A percentile compares a stretch with the other conserved stretches of the same genome.
These are phyloP conservation scores for Thecophora atra DNA, from an alignment of 2,888 invertebrate species.

Conservation along the genomic window DNA sequence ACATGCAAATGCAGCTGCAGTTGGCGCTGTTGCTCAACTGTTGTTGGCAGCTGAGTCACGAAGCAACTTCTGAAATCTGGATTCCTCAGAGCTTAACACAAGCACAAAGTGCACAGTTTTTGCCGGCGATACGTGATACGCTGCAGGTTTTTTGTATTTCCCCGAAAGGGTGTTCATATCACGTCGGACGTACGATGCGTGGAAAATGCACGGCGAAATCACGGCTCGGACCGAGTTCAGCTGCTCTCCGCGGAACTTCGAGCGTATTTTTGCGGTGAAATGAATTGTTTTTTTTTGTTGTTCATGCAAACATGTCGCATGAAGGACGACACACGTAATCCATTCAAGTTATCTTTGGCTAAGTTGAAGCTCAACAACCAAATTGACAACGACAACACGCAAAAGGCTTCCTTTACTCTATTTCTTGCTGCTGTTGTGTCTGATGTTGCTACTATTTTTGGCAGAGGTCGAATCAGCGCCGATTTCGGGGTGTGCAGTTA, in stretches of 20 bases:
- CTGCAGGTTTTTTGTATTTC: too few relatives aligned
- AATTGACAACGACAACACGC: not conserved
- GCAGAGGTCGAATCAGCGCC: not conserved
- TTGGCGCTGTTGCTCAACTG: too few relatives aligned
- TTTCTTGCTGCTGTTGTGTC: not conserved
- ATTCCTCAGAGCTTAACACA: not conserved
- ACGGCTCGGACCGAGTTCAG: too few relatives aligned
- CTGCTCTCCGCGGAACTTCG: too few relatives aligned
- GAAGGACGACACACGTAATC: not conserved
- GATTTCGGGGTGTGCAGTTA: not conserved
- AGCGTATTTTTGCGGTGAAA: too few relatives aligned
- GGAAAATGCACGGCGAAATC: too few relatives aligned
- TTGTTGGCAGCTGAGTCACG: not conserved
- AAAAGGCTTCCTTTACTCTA: not conserved
- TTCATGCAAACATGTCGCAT: too few relatives aligned
- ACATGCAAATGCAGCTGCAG: not conserved
- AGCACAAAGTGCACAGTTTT: not conserved
- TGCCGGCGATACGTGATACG: not conserved
- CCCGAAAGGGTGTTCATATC: too few relatives aligned
- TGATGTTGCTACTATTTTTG: not conserved
- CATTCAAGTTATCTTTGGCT: constrained; percentile 4
- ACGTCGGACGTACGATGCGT: too few relatives aligned
- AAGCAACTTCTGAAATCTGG: not conserved
- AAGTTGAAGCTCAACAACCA: not conserved
- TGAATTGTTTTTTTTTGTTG: too few relatives aligned